phyloP scores from a whole-genome alignment of 2,113 vertebrate species.

The Trogon surrucura region DNA sequence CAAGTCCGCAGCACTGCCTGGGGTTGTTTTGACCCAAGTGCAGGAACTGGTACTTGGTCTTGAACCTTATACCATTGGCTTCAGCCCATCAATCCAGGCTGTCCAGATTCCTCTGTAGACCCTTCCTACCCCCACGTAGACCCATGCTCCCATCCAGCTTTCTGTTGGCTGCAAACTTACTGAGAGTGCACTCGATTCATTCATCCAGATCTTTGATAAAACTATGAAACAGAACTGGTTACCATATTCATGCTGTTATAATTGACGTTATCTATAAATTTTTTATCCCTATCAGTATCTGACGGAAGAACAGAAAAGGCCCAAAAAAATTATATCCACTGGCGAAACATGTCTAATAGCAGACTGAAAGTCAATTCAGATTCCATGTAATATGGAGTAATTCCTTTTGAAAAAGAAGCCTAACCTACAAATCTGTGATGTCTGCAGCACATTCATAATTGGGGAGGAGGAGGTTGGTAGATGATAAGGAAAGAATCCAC shows the following conservation, averaged over 20 bases:
- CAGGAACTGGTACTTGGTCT: too few species aligned
- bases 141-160: too few species aligned
- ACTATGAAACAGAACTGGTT: too few species aligned
- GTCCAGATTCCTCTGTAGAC: too few species aligned
- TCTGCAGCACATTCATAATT: neutral
- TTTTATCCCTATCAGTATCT: neutral
- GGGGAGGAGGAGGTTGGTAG: accelerated
- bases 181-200: too few species aligned
- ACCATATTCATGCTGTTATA: neutral
- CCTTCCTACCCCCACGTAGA: too few species aligned
- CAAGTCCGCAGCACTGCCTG: too few species aligned
- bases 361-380: neutral
- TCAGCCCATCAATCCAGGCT: too few species aligned
- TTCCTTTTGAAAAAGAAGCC: neutral
- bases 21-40: too few species aligned
- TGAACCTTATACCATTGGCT: too few species aligned
- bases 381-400: neutral
- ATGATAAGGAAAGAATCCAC: neutral
- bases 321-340: neutral
- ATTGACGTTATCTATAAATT: conserved; percentile 2
- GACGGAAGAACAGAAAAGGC: neutral
- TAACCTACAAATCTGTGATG: neutral
- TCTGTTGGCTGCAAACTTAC: too few species aligned
- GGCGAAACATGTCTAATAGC: neutral
- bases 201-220: too few species aligned